phyloP scores from a whole-genome alignment of 2,888 invertebrate species.

The Dasypogon diadema region DNA sequence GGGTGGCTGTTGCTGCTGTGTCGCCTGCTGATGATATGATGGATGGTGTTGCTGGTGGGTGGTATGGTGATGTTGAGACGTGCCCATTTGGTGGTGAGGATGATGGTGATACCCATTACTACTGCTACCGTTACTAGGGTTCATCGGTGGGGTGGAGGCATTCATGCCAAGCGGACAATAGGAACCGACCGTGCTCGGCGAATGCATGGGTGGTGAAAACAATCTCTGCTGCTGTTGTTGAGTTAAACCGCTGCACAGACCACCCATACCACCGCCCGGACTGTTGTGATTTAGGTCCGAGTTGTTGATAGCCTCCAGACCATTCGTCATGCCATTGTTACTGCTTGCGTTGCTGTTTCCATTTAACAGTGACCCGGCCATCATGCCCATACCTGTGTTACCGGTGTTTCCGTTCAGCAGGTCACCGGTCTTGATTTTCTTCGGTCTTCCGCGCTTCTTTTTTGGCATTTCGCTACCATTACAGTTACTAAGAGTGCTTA shows the following conservation, averaged over 20 bases:
- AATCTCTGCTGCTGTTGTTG: conserved; percentile 57
- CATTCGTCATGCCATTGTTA: conserved; percentile 49
- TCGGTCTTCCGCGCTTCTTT: conserved; percentile 89
- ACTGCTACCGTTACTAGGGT: conserved; percentile 36
- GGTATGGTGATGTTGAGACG: conserved; percentile 53
- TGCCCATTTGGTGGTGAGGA: conserved; percentile 53
- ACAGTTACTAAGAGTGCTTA: conserved; percentile 31
- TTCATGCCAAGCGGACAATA: conserved; percentile 55
- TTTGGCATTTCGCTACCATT: conserved; percentile 76
- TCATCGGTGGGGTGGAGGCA: conserved; percentile 49
- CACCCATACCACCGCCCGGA: conserved; percentile 37
- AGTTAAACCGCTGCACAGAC: background rate
- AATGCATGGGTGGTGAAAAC: conserved; percentile 63
- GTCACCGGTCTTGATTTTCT: conserved; percentile 78
- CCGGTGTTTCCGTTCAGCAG: conserved; percentile 47
- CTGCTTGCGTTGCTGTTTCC: conserved; percentile 27
- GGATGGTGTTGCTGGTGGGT: conserved; percentile 56
- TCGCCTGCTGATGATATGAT: conserved; percentile 57
- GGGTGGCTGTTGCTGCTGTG: conserved; percentile 59
- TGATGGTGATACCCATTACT: conserved; percentile 52
- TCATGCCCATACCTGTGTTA: conserved; percentile 4
- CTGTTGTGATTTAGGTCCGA: conserved; percentile 44
- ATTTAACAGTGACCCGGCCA: conserved; percentile 18
- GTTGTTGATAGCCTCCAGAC: conserved; percentile 49
- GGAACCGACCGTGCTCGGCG: conserved; percentile 60